Evolutionary conservation across 1,140 invertebrate species (phyloP).

Genomic region (Drosophila kikkawai): DNA sequence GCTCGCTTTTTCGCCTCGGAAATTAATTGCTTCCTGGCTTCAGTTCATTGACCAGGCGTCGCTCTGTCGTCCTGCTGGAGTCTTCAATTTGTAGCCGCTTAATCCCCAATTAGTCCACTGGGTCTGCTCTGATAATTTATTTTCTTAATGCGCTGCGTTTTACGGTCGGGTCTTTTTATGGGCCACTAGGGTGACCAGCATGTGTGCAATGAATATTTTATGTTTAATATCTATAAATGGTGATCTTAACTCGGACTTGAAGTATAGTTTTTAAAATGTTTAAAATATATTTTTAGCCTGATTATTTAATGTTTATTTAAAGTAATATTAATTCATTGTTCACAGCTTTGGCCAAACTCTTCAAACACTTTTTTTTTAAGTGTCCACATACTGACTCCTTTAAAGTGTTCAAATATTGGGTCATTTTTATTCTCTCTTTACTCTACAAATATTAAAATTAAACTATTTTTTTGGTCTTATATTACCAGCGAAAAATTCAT

Average conservation of each 20-base stretch:
- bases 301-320: background rate
- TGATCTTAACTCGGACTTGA: background rate
- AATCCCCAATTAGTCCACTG: constrained; percentile 74
- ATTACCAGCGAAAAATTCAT: background rate
- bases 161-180: background rate
- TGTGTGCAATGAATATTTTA: background rate
- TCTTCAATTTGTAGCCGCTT: constrained; percentile 67
- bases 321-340: background rate
- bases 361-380: background rate
- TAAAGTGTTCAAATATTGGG: background rate
- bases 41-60: constrained; percentile 59
- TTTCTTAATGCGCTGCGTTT: constrained; percentile 36
- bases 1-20: constrained; percentile 32
- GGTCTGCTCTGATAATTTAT: constrained; percentile 44
- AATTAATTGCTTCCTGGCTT: constrained; percentile 80
- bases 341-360: background rate
- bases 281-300: background rate
- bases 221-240: background rate
- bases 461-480: background rate
- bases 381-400: background rate
- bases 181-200: background rate
- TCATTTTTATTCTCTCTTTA: background rate
- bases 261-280: background rate
- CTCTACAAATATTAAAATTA: background rate
- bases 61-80: background rate